phyloP scores from a whole-genome alignment of 2,797 vertebrate genomes.

The Euphonia xanthogaster region DNA sequence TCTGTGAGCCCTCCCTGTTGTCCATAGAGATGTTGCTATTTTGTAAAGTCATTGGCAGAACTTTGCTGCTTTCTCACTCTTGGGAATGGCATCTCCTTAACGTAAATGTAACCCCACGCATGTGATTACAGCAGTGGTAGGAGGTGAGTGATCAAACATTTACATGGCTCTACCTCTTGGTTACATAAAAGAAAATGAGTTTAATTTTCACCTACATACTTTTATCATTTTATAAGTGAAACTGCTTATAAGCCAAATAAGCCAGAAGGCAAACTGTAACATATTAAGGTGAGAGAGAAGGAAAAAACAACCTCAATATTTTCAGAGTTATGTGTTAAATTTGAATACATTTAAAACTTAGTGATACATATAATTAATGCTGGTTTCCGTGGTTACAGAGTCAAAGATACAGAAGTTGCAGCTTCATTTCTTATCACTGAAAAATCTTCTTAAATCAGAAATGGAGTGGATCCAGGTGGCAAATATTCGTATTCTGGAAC shows the following conservation, averaged over 20 bases:
- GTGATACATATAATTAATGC: conserved; percentile 52
- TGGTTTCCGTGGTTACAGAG: conserved; percentile 45
- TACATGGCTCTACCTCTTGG: conserved; percentile 18
- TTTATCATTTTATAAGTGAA: conserved; percentile 18
- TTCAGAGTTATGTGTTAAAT: conserved; percentile 50
- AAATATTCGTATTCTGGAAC: conserved; percentile 17
- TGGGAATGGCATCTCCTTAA: not conserved
- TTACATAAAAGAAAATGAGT: conserved; percentile 48
- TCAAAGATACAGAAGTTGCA: conserved; percentile 38
- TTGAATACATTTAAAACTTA: conserved; percentile 58
- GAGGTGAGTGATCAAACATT: conserved; percentile 42
- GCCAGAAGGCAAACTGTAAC: conserved; percentile 41
- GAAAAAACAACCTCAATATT: conserved; percentile 44
- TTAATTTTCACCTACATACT: conserved; percentile 48
- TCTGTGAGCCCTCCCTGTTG: not conserved
- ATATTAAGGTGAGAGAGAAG: conserved; percentile 50
- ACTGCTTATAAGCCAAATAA: conserved; percentile 27
- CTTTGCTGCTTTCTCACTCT: not conserved
- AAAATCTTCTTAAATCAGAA: conserved; percentile 46
- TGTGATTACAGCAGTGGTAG: not conserved
- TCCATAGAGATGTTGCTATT: not conserved
- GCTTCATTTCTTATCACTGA: not conserved
- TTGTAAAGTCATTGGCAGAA: not conserved
- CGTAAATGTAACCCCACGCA: not conserved
- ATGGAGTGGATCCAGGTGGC: conserved; percentile 45